Percentiles rank a stretch among this genome's conserved stretches.
These are phyloP conservation scores for Eretmocerus hayati DNA, from an alignment of 2,888 invertebrate species.

Conservation along the genomic window DNA sequence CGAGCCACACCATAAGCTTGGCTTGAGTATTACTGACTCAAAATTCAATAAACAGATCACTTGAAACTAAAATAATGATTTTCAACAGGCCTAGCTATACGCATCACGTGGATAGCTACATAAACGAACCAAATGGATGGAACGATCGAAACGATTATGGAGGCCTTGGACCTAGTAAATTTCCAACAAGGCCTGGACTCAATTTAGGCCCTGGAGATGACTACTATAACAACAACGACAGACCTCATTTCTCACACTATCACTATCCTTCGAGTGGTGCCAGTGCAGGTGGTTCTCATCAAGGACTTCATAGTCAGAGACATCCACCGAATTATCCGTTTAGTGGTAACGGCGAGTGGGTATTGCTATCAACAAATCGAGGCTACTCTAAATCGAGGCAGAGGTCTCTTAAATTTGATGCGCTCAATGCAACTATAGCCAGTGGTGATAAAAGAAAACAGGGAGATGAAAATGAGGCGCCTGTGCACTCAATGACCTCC, in stretches of 20 bases:
- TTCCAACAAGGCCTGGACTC: slow-evolving; percentile 7
- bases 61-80: neutral
- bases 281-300: neutral
- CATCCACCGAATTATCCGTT: slow-evolving; percentile 57
- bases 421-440: slow-evolving; percentile 10
- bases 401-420: slow-evolving; percentile 42
- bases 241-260: slow-evolving; percentile 49
- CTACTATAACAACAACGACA: slow-evolving; percentile 22
- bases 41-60: no score
- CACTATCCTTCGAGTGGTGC: slow-evolving; percentile 28
- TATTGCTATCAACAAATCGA: slow-evolving; percentile 69
- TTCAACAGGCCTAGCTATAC: slow-evolving; percentile 20
- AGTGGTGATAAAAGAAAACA: slow-evolving; percentile 24
- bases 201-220: no score
- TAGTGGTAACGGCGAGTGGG: slow-evolving; percentile 69
- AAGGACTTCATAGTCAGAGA: neutral
- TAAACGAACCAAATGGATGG: slow-evolving; percentile 16
- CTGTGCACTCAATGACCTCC: slow-evolving; percentile 39
- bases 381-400: slow-evolving; percentile 53
- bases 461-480: slow-evolving; percentile 18
- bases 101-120: slow-evolving; percentile 19
- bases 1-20: neutral
- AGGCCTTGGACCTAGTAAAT: slow-evolving; percentile 2
- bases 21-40: no score
- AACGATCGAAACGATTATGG: slow-evolving; percentile 26